These are phyloP conservation scores for Acleris sparsana DNA, from an alignment of 2,888 invertebrate species.

Conservation along the genomic window DNA sequence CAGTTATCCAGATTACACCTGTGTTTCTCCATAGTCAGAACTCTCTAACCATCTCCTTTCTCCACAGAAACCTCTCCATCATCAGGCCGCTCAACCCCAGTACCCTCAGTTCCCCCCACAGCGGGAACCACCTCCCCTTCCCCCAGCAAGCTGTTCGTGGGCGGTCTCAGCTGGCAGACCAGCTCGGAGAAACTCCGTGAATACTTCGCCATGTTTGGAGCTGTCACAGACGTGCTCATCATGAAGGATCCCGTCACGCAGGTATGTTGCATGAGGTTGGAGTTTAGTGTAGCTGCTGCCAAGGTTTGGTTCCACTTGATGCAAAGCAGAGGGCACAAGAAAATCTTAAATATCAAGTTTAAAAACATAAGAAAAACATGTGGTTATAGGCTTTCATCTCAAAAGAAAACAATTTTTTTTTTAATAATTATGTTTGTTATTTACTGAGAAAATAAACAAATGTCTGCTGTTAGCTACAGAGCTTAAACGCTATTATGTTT, in stretches of 20 bases:
- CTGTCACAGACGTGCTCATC: slow-evolving; percentile 94
- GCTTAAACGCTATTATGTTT: no score
- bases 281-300: neutral
- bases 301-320: neutral
- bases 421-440: no score
- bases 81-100: slow-evolving; percentile 90
- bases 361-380: no score
- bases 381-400: no score
- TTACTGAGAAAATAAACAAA: no score
- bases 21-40: no score
- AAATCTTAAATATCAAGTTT: no score
- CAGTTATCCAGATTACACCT: no score
- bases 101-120: slow-evolving; percentile 59
- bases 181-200: slow-evolving; percentile 95
- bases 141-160: slow-evolving; percentile 94
- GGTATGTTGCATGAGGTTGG: slow-evolving; percentile 76
- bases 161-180: slow-evolving; percentile 96
- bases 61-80: slow-evolving; percentile 83
- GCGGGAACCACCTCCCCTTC: slow-evolving; percentile 79
- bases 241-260: slow-evolving; percentile 97
- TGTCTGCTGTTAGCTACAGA: no score
- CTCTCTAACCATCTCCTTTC: slow-evolving; percentile 39
- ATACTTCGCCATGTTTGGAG: slow-evolving; percentile 96
- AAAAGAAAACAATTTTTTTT: no score
- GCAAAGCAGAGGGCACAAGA: no score